A percentile compares a stretch with the other conserved stretches of the same genome.
These are phyloP conservation scores for Actinopyga echinites DNA, from an alignment of 53 echinoderm and acorn worm species.

Conservation along the genomic window DNA sequence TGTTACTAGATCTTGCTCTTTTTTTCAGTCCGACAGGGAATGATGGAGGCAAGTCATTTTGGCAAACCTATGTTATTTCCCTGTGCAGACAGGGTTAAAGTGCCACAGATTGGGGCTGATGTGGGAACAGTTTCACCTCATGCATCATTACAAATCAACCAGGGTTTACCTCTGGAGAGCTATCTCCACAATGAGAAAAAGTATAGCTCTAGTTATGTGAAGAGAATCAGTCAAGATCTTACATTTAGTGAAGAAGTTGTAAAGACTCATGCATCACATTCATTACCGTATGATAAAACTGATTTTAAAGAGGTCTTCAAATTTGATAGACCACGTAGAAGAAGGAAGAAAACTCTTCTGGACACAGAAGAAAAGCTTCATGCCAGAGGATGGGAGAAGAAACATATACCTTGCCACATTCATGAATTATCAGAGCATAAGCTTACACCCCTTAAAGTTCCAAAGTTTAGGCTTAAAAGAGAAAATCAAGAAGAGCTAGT, in stretches of 20 bases:
- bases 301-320: constrained; percentile 64
- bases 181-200: constrained; percentile 44
- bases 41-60: constrained; percentile 56
- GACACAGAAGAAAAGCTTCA: constrained; percentile 70
- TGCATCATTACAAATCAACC: constrained; percentile 18
- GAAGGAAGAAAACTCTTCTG: constrained; percentile 33
- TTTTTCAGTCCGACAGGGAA: not conserved
- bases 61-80: constrained; percentile 80
- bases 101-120: constrained; percentile 95
- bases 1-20: not conserved
- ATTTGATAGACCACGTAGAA: constrained; percentile 41
- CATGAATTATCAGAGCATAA: constrained; percentile 79
- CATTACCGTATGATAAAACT: constrained; percentile 77
- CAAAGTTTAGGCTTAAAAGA: constrained; percentile 9
- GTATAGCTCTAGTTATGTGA: constrained; percentile 72
- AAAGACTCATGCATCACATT: constrained; percentile 80
- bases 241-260: constrained; percentile 93
- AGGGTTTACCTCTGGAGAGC: not conserved
- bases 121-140: not conserved
- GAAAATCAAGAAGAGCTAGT: constrained; percentile 57
- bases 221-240: constrained; percentile 88
- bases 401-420: constrained; percentile 93
- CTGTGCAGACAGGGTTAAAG: constrained; percentile 93
- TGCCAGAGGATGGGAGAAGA: constrained; percentile 72
- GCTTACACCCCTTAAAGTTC: constrained; percentile 67